Base-by-base conservation (phyloP, 1,140 invertebrate species). In the Pantala flavescens region DNA sequence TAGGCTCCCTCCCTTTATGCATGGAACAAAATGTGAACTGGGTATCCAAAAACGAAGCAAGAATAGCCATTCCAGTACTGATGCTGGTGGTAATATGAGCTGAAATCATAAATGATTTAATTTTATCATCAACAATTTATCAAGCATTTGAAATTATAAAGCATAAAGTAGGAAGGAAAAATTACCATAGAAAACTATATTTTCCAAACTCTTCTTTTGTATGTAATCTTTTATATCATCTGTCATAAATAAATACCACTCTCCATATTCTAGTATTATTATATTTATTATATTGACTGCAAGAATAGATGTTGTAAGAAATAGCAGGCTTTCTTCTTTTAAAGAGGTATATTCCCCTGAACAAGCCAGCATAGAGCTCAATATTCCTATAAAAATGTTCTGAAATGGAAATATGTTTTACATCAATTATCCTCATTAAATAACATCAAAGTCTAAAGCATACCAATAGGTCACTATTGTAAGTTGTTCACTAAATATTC, bases 21-120 rank as follows among this genome's bases (percentile, higher is more conserved):
- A 84, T 81, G n/a, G 82, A 84, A 77, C 85, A 86, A 74, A 83
- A 86, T 16, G 83, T 81, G 71, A 85, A 82, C 78, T 86, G 85
- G 74, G 81, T 81, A 76, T 85, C 84, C 11, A 86, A 42, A 77
- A 86, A 85, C 36, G 84, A 79, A n/a, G 81, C 79, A 24, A 84
- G 75, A 71, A 85, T 80, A 28, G 82, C 83, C 11, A 81, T 75
- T 11, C 80, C 79, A 43, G 82, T 80, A 36, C 82, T 80, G 36
- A 83, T 78, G 23, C 82, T 81, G 24, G 83, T 81, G 55, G 80
- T 82, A 21, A 82, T 81, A 76, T 80, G 81, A 71, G 81, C 83
- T 84, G 79, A 73, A 82, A 82, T 12, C 16, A 73, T 43, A 75
- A 9, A 36, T 5, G 9, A 9, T 36, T 36, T 36, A 2, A 36